Conservation (phyloP, 2,113 vertebrate genomes). For the Ramphastos sulfuratus region DNA sequence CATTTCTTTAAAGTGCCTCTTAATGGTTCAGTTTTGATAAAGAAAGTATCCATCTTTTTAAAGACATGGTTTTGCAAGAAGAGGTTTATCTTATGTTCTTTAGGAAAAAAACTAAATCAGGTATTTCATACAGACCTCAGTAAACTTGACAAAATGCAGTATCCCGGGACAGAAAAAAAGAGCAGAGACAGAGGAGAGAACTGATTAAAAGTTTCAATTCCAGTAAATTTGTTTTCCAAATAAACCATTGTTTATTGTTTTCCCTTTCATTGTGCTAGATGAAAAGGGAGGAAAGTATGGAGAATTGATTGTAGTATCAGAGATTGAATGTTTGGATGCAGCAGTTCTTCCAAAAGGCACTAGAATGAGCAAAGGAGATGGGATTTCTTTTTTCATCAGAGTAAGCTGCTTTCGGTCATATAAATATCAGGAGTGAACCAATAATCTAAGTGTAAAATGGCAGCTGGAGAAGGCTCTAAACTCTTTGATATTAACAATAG, state of each 20-base stretch:
- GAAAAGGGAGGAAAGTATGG: background rate
- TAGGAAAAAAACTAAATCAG: background rate
- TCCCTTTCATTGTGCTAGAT: background rate
- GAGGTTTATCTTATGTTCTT: background rate
- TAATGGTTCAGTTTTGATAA: conserved; percentile 16
- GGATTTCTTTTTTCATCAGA: background rate
- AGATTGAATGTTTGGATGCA: background rate
- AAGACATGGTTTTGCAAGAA: background rate
- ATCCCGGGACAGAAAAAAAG: background rate
- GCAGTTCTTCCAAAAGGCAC: background rate
- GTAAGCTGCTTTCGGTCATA: background rate
- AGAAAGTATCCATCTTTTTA: background rate
- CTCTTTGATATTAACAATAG: background rate
- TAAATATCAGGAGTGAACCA: background rate
- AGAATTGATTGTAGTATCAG: background rate
- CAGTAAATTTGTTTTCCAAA: background rate
- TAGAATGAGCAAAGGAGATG: background rate
- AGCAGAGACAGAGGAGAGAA: background rate
- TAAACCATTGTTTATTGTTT: background rate
- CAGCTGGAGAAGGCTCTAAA: background rate
- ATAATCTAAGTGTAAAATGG: background rate
- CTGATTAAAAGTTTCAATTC: background rate
- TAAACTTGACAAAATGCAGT: background rate
- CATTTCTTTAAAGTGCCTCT: conserved; percentile 29
- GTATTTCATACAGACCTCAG: background rate